A percentile compares a stretch with the other conserved stretches of the same genome.
Conservation (phyloP, 2,113 vertebrate genomes). For the Odocoileus virginianus region DNA sequence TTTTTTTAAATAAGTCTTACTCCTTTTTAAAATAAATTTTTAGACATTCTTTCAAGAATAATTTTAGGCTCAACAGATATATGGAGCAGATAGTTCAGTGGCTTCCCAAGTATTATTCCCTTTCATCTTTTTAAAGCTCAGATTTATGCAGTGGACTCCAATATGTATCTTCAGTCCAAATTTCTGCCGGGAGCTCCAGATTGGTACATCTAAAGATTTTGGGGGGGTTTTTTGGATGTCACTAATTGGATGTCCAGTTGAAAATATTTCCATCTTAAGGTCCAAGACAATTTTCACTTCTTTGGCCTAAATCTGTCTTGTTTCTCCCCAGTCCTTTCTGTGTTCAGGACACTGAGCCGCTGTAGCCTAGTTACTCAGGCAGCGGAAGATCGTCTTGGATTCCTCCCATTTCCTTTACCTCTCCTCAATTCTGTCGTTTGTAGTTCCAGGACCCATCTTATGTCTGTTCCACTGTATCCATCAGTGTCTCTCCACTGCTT, state of each 20-base stretch:
- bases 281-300: background rate
- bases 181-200: background rate
- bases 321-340: background rate
- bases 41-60: background rate
- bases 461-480: background rate
- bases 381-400: background rate
- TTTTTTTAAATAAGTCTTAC: background rate
- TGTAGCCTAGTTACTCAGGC: no score
- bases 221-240: fast-evolving
- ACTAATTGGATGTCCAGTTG: background rate
- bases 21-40: background rate
- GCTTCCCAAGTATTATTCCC: background rate
- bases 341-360: no score
- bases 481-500: background rate
- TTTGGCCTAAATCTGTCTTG: background rate
- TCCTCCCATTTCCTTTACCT: background rate
- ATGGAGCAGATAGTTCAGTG: background rate
- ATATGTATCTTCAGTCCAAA: background rate
- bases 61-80: background rate
- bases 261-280: background rate
- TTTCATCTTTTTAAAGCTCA: background rate
- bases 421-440: background rate
- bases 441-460: background rate
- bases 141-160: background rate
- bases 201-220: background rate